Percentiles rank a stretch among this genome's conserved stretches.
phyloP scores from a whole-genome alignment of 2,113 vertebrate genomes.

The Heterotis niloticus region DNA sequence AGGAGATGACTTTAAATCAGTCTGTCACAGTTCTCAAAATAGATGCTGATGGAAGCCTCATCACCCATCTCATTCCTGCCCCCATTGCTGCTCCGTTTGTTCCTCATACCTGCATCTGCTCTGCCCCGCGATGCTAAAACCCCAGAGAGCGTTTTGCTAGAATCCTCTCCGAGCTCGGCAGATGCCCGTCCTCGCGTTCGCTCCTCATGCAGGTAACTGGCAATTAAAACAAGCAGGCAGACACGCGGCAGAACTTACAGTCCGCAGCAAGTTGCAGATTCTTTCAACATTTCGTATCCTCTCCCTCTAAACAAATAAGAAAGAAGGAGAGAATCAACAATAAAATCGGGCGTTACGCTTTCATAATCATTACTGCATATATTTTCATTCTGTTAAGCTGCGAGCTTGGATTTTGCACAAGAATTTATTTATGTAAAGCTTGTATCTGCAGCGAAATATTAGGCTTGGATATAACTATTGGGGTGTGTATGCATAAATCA shows the following conservation, averaged over 20 bases:
- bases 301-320: conserved; percentile 70
- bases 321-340: conserved; percentile 17
- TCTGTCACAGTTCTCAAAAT: conserved; percentile 42
- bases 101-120: not conserved
- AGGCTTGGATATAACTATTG: no score
- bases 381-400: no score
- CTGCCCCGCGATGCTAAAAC: not conserved
- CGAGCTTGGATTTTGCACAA: no score
- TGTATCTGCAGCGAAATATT: no score
- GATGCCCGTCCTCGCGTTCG: no score
- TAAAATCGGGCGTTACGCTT: not conserved
- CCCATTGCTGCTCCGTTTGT: not conserved
- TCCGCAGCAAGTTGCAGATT: conserved; percentile 86
- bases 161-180: no score
- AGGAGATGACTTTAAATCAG: conserved; percentile 41
- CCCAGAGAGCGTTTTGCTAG: no score
- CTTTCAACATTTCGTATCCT: conserved; percentile 87
- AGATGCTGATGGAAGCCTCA: conserved; percentile 19
- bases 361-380: not conserved
- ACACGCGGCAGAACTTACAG: conserved; percentile 64
- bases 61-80: not conserved
- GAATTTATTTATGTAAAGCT: no score
- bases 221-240: not conserved
- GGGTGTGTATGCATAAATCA: no score
- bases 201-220: not conserved